These are phyloP conservation scores for Junonia oenone DNA, from an alignment of 2,888 invertebrate species.

Conservation along the genomic window DNA sequence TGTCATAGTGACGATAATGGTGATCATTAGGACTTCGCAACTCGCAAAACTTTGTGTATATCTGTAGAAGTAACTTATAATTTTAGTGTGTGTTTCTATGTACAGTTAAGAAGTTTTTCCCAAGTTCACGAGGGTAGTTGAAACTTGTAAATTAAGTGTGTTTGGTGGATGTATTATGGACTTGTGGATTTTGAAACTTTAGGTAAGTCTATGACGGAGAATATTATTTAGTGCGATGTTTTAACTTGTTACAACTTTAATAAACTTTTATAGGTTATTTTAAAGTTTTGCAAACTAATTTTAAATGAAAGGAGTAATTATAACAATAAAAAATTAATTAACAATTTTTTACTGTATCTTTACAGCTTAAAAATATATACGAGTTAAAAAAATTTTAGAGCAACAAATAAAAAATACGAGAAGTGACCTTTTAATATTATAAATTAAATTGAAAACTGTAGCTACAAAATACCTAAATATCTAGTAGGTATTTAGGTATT, in stretches of 20 bases:
- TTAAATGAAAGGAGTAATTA: no score
- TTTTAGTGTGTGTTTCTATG: conserved; percentile 23
- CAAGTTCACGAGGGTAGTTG: conserved; percentile 16
- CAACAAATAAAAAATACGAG: no score
- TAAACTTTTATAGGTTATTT: background rate
- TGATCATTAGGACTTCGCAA: conserved; percentile 31
- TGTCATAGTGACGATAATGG: conserved; percentile 35
- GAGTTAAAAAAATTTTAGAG: no score
- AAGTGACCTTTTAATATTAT: no score
- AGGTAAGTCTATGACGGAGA: background rate
- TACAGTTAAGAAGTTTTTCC: conserved; percentile 20
- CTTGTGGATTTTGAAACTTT: conserved; percentile 28
- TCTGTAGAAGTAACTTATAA: conserved; percentile 26
- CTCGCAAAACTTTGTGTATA: conserved; percentile 22
- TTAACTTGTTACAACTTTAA: background rate
- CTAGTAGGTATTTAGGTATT: no score
- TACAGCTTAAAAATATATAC: no score
- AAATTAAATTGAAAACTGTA: no score
- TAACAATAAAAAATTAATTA: no score
- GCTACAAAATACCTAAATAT: no score
- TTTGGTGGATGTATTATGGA: conserved; percentile 24
- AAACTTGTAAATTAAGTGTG: conserved; percentile 21
- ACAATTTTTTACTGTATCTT: no score
- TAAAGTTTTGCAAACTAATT: no score
- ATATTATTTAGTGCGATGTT: background rate